Evolutionary conservation across 64 coral and sea anemone species (phyloP).

Genomic region (Hydrozoanthus tunicans): DNA sequence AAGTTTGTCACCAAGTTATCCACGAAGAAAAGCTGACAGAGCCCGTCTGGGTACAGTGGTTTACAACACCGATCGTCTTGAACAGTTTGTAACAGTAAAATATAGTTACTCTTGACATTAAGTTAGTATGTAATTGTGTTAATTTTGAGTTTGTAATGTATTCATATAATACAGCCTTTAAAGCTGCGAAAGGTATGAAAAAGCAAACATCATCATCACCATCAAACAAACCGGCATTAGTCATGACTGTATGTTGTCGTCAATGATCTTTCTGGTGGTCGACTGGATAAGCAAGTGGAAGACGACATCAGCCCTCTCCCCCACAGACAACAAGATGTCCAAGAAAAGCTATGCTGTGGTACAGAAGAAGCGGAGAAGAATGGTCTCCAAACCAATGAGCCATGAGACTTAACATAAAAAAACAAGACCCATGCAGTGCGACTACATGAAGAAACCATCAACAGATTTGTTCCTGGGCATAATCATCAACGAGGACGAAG

Average conservation of each 20-base stretch:
- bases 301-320: not conserved
- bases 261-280: not conserved
- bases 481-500: not conserved
- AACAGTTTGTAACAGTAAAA: no score
- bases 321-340: not conserved
- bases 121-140: no score
- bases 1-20: not conserved
- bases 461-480: not conserved
- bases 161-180: no score
- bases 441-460: not conserved
- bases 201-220: no score
- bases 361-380: no score
- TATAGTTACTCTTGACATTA: no score
- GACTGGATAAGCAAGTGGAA: not conserved
- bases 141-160: no score
- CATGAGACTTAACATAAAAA: not conserved
- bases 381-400: not conserved
- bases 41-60: no score
- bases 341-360: no score
- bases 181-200: no score
- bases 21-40: not conserved
- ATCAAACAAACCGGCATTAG: not conserved
- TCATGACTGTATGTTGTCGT: not conserved
- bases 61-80: no score
- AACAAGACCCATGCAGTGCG: not conserved